Conservation (phyloP, 2,113 vertebrate species). For the Bucco capensis region DNA sequence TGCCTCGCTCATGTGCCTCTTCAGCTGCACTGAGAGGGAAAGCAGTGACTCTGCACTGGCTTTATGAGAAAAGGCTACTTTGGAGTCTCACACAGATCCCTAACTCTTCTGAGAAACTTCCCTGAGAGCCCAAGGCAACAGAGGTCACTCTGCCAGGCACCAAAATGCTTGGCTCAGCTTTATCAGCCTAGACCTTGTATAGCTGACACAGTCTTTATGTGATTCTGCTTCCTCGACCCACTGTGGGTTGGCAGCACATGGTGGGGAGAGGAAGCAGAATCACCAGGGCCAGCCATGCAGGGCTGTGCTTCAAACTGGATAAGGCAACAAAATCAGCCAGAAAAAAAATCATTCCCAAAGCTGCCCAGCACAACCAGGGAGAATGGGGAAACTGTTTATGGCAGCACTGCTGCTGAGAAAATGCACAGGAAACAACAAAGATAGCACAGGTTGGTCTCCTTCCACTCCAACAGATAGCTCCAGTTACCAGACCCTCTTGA, state of each 20-base stretch:
- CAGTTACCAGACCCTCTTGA: not conserved
- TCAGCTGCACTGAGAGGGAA: not conserved
- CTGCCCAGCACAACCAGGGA: not conserved
- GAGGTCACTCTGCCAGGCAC: not conserved
- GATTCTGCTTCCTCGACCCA: not conserved
- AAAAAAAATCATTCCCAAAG: not conserved
- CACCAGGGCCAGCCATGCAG: not conserved
- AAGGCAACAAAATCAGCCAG: not conserved
- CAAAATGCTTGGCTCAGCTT: not conserved
- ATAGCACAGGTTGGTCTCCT: not conserved
- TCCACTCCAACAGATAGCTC: not conserved
- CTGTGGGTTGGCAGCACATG: accelerated
- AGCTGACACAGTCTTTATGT: not conserved
- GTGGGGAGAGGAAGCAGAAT: too few species aligned
- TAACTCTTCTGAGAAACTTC: not conserved
- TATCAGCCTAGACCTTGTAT: not conserved
- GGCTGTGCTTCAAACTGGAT: not conserved
- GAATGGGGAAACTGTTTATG: not conserved
- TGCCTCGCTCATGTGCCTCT: accelerated
- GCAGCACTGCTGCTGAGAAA: not conserved
- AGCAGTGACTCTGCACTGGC: not conserved
- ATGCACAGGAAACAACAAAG: not conserved
- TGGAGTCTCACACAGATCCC: not conserved
- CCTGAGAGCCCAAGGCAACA: not conserved
- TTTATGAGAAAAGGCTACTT: not conserved